Base-by-base conservation (phyloP, 2,113 vertebrate genomes). In the Hyperoodon ampullatus region DNA sequence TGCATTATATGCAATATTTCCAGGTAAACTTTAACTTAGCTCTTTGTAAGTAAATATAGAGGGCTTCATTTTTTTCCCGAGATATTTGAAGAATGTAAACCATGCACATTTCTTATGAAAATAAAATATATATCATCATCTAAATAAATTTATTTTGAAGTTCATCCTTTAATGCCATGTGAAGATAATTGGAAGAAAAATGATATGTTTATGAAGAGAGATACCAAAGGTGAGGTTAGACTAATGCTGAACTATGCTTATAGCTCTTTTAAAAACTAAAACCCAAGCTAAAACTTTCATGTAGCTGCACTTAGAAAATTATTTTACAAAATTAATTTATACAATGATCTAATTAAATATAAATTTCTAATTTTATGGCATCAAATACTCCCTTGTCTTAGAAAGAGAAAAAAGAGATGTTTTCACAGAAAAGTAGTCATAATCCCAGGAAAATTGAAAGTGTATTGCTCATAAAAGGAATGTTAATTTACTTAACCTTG, bases 101-200 rank as follows among this genome's bases (percentile, higher is more conserved):
- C 16, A 47, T 71, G 42, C 2, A 61, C 4, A 68, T 87, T 82
- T 87, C 9, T 60, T 80, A n/a, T 15, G 2, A 89, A 72, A 16
- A 90, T 75, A 82, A 95, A 75, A 33, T 74, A 28, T 24, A 19
- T 74, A 39, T 63, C 12, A 13, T 16, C 8, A 93, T 16, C 35
- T 26, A 78, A 75, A 55, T 1, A 61, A 77, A 68, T 70, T 68
- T 1, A 61, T 39, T 55, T 4, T 35, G 42, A 70, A 30, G 1
- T 0, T 8, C 0, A 28, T 28, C 1, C 18, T 24, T 47, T 81
- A 19, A 4, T 18, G 0, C 44, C 11, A 33, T 15, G 21, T 12
- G 26, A 85, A 81, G 15, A 47, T 30, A 70, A 81, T 11, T 18
- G 1, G 15, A 60, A 26, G 15, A 16, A 65, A n/a, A 71, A 77